Base-by-base conservation (phyloP, 2,888 invertebrate species). In the Drosophila borborema region DNA sequence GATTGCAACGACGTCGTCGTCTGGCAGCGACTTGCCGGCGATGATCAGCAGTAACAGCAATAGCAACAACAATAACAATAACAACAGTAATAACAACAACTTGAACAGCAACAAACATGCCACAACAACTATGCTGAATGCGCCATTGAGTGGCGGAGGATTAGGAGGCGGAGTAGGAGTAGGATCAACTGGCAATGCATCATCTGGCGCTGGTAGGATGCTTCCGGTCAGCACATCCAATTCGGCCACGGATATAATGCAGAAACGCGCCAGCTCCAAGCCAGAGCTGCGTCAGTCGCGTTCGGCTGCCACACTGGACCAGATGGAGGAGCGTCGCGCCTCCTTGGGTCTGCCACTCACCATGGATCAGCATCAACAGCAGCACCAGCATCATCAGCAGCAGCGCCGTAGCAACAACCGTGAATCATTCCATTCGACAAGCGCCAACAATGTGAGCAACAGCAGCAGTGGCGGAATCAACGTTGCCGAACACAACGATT, bases 41-140 rank as follows among this genome's bases (percentile, higher is more conserved):
- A 18, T 48, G 16, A 18, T 10, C 31, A 60, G 38, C 31, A 60
- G 28, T 12, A 46, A 34, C 14, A 59, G 23, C 28, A 59, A 28
- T 38, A 48, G 18, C 94, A 89, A 94, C 94, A 89, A 94, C 94
- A 71, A 94, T 28, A 77, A 68, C 38, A 83, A 71, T 34, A 78
- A 79, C 51, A 86, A 77, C 45, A 83, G 77, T 40, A 89, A 72
- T 56, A 86, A 80, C 38, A 86, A 79, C 38, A 85, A 85, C 43
- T 68, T 81, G 51, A 79, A 61, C 56, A 87, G 70, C 77, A 91
- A 92, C 78, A 91, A 92, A 68, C 89, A 90, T 70, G 75, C 81
- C 67, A 81, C 88, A 70, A 86, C 84, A 28, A 91, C 94, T 91
- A 77, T 86, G 80, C 41, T 80, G 16, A 76, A 81, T 53, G 73